Evolutionary conservation across 2,797 vertebrate genomes (phyloP).

Genomic region (Myotis pilosus): DNA sequence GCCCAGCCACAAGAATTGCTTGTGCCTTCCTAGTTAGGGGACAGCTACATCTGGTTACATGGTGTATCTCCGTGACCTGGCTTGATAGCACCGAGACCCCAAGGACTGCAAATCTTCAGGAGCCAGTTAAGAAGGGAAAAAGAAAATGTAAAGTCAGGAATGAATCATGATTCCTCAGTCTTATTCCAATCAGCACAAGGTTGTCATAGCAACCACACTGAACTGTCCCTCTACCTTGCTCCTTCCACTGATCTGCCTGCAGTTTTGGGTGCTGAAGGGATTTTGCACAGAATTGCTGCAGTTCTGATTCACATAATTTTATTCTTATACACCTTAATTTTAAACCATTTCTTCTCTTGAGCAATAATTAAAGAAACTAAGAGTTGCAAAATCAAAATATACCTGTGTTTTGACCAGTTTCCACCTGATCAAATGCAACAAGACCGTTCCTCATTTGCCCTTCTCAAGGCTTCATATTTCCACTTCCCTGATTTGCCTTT

Average conservation of each 20-base stretch:
- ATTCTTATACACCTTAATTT: slow-evolving; percentile 23
- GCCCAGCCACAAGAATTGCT: neutral
- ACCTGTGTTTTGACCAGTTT: neutral
- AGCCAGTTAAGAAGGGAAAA: slow-evolving; percentile 15
- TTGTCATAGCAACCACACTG: slow-evolving; percentile 56
- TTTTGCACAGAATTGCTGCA: slow-evolving; percentile 11
- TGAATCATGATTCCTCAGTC: neutral
- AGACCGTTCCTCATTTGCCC: neutral
- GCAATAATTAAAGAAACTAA: neutral
- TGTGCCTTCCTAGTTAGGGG: neutral
- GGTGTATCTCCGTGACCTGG: neutral
- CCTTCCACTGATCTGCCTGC: neutral
- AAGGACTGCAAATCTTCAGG: neutral
- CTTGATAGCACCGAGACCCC: neutral
- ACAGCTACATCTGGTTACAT: neutral
- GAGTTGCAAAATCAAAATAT: neutral
- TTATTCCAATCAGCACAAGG: neutral
- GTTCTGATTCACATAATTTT: slow-evolving; percentile 15
- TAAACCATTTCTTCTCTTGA: neutral
- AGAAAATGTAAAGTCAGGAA: neutral
- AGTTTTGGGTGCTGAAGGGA: slow-evolving; percentile 18
- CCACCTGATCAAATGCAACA: neutral
- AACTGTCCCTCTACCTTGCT: neutral
- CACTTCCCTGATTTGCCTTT: neutral
- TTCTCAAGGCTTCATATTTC: neutral